Conservation (phyloP, 37 sponge, comb jelly and placozoan genomes). For the Axinella damicornis region DNA sequence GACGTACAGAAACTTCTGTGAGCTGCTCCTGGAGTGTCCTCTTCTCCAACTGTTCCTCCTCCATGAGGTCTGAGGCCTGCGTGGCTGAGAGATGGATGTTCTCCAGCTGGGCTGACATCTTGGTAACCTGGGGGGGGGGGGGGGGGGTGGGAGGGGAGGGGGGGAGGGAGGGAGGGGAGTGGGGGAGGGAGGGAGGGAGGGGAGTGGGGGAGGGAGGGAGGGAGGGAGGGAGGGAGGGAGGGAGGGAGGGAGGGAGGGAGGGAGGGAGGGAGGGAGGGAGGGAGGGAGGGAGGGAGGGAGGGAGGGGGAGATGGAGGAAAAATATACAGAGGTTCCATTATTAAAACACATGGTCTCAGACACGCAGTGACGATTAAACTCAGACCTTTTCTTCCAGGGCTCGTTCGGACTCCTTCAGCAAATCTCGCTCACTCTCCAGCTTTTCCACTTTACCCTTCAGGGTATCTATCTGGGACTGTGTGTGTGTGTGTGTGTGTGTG, state of each 20-base stretch:
- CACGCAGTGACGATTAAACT: too few relatives aligned
- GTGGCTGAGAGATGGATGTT: conserved; percentile 63
- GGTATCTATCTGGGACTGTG: conserved; percentile 78
- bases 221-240: neutral
- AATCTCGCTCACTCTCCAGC: conserved; percentile 75
- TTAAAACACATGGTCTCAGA: too few relatives aligned
- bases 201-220: neutral
- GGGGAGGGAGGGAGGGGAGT: too few relatives aligned
- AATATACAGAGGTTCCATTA: neutral
- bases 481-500: too few relatives aligned
- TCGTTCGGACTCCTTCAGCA: conserved; percentile 73
- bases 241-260: neutral
- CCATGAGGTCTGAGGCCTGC: conserved; percentile 71
- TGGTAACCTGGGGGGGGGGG: conserved; percentile 36
- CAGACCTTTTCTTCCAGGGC: conserved; percentile 72
- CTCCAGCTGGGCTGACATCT: conserved; percentile 67
- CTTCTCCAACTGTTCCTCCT: conserved; percentile 86
- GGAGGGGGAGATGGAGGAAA: neutral
- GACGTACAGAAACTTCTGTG: conserved; percentile 22
- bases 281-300: neutral
- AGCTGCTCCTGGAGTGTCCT: conserved; percentile 81
- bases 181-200: neutral
- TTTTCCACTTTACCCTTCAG: conserved; percentile 72
- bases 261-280: neutral
- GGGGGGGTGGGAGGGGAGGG: too few relatives aligned